phyloP scores from a whole-genome alignment of 53 echinoderm and acorn worm genomes.

The Paracentrotus lividus region DNA sequence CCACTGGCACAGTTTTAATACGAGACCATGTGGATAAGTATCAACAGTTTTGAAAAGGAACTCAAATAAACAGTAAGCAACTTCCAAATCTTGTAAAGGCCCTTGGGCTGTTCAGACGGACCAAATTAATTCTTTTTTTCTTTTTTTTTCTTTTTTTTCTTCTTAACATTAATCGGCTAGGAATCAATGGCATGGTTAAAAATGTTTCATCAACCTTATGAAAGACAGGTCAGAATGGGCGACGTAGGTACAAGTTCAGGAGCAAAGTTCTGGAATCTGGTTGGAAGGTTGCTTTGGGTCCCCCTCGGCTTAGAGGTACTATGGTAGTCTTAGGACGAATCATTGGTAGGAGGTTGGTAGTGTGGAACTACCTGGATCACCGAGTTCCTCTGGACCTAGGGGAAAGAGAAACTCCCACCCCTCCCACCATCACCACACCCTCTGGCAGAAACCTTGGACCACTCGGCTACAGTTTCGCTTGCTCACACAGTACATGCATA shows the following conservation, averaged over 20 bases:
- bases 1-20: background rate
- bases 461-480: background rate
- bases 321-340: conserved; percentile 41
- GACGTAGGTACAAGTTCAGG: background rate
- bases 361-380: conserved; percentile 37
- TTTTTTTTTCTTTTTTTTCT: no score
- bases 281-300: background rate
- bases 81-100: background rate
- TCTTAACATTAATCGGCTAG: background rate
- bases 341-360: conserved; percentile 48
- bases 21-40: background rate
- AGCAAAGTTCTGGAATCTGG: conserved; percentile 44
- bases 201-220: background rate
- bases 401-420: conserved; percentile 57
- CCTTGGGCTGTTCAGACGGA: conserved; percentile 4
- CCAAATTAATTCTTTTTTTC: no score
- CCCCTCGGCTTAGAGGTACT: conserved; percentile 23
- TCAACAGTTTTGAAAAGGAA: background rate
- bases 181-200: conserved; percentile 31
- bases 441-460: conserved; percentile 2
- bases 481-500: background rate
- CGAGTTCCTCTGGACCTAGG: conserved; percentile 52
- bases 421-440: conserved; percentile 12
- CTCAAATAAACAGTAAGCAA: background rate
- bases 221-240: background rate